These are phyloP conservation scores for Zaprionus taronus DNA, from an alignment of 1,140 invertebrate species.

Conservation along the genomic window DNA sequence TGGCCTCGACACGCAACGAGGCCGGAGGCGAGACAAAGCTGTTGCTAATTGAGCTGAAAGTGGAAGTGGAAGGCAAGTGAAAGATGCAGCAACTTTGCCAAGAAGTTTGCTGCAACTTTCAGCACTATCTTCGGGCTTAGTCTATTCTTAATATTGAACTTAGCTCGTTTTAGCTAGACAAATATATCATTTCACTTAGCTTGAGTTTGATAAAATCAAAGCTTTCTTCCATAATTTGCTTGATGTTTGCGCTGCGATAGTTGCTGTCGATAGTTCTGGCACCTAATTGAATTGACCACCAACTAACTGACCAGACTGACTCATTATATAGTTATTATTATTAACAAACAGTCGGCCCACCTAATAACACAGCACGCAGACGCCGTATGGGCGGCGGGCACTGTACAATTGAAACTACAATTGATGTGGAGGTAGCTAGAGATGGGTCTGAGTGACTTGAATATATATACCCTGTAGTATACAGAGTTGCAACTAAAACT, in stretches of 20 bases:
- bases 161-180: neutral
- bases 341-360: constrained; percentile 29
- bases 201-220: neutral
- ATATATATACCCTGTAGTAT: too few relatives aligned
- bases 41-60: constrained; percentile 49
- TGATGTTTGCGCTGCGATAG: neutral
- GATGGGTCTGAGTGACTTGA: too few relatives aligned
- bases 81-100: constrained; percentile 7
- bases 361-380: constrained; percentile 45
- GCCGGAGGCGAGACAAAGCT: constrained; percentile 49
- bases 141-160: neutral
- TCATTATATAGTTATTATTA: constrained; percentile 42
- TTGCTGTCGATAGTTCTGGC: neutral
- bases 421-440: neutral
- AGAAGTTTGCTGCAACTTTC: neutral
- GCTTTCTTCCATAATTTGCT: neutral
- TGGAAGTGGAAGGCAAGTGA: constrained; percentile 2
- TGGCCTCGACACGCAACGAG: constrained; percentile 13
- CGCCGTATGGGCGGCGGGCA: constrained; percentile 19
- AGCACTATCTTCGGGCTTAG: neutral
- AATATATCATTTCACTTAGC: neutral
- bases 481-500: too few relatives aligned
- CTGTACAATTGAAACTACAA: neutral
- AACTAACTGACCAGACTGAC: neutral
- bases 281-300: neutral